Percentiles rank a stretch among this genome's conserved stretches.
Conservation (phyloP, 2,113 vertebrate genomes). For the Burhinus bistriatus region DNA sequence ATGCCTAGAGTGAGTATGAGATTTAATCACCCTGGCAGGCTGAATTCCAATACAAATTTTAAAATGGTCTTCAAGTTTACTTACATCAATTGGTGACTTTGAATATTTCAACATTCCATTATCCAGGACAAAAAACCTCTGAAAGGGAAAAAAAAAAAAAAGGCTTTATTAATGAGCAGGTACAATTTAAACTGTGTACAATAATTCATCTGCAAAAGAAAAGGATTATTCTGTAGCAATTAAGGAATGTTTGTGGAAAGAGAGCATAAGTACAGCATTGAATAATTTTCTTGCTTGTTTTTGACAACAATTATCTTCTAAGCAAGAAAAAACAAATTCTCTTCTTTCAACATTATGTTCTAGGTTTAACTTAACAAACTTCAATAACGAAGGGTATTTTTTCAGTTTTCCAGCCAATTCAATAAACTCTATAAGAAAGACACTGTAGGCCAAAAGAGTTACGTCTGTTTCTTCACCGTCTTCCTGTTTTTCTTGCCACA, state of each 20-base stretch:
- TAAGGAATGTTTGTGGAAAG: not conserved
- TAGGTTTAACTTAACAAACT: not conserved
- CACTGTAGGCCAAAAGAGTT: not conserved
- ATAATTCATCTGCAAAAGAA: not conserved
- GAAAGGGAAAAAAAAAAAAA: slow-evolving; percentile 48
- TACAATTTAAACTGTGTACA: not conserved
- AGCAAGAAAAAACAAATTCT: not conserved
- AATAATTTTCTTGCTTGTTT: not conserved
- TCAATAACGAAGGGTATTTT: not conserved
- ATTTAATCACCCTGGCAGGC: not conserved
- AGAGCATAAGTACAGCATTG: not conserved
- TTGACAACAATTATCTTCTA: not conserved
- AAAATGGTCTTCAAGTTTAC: slow-evolving; percentile 68
- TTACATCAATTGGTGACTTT: slow-evolving; percentile 97
- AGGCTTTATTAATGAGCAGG: not conserved
- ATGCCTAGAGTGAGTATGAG: not conserved
- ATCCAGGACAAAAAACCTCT: slow-evolving; percentile 98
- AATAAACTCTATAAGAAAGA: not conserved
- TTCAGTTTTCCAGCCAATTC: not conserved
- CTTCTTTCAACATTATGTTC: not conserved
- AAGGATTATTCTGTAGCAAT: not conserved
- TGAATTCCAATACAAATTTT: slow-evolving; percentile 9
- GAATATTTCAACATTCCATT: slow-evolving; percentile 99
- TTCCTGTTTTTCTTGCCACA: not conserved
- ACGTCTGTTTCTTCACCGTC: not conserved